These are phyloP conservation scores for Venustaconcha ellipsiformis DNA, from an alignment of 1,140 invertebrate species.

Conservation along the genomic window DNA sequence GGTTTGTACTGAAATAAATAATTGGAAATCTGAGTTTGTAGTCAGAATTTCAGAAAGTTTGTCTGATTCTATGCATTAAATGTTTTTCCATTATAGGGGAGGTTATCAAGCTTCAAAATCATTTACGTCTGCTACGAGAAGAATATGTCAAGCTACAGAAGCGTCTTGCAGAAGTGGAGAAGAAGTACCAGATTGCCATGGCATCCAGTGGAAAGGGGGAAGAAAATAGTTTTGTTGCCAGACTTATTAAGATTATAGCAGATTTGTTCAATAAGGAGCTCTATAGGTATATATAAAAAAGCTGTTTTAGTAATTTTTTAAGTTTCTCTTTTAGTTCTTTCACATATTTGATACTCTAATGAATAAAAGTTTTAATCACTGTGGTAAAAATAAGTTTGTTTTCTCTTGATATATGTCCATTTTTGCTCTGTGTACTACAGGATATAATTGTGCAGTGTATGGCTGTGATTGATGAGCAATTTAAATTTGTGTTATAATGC, in stretches of 20 bases:
- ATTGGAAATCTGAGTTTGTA: no score
- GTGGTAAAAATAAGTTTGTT: no score
- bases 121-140: conserved; percentile 85
- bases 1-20: no score
- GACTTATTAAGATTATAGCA: conserved; percentile 83
- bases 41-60: no score
- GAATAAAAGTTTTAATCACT: no score
- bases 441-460: no score
- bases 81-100: conserved; percentile 38
- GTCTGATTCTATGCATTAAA: neutral
- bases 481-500: no score
- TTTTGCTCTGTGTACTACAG: neutral
- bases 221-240: conserved; percentile 83
- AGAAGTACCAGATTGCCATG: conserved; percentile 82
- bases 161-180: conserved; percentile 84
- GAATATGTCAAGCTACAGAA: conserved; percentile 92
- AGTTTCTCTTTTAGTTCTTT: no score
- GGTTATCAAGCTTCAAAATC: conserved; percentile 83
- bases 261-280: conserved; percentile 82
- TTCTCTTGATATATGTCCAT: no score
- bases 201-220: conserved; percentile 74
- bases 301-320: no score
- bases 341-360: no score
- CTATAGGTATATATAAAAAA: conserved; percentile 74
- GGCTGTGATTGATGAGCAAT: no score